Evolutionary conservation across 2,888 invertebrate species (phyloP).

Genomic region (Notodonta ziczac): DNA sequence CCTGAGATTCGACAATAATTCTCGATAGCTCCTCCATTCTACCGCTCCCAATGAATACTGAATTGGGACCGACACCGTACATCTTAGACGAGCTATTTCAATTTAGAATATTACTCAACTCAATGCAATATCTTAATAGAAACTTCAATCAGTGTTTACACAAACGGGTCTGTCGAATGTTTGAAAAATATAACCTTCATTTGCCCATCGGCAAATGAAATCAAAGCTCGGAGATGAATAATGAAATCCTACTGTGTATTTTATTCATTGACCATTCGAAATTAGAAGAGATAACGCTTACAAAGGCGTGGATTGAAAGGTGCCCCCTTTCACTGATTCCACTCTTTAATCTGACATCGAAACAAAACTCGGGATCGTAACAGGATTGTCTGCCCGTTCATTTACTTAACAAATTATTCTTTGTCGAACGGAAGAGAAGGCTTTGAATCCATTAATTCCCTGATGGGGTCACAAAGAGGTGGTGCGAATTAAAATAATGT

Average conservation of each 20-base stretch:
- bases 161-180: slow-evolving; percentile 19
- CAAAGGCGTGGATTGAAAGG: slow-evolving; percentile 74
- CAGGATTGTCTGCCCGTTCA: slow-evolving; percentile 82
- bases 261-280: slow-evolving; percentile 78
- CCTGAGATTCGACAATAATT: slow-evolving; percentile 81
- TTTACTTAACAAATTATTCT: slow-evolving; percentile 85
- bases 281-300: slow-evolving; percentile 78
- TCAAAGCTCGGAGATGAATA: slow-evolving; percentile 66
- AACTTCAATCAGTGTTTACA: slow-evolving; percentile 33
- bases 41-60: slow-evolving; percentile 74
- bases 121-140: slow-evolving; percentile 62
- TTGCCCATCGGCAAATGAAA: slow-evolving; percentile 50
- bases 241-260: slow-evolving; percentile 70
- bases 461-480: slow-evolving; percentile 83
- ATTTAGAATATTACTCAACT: slow-evolving; percentile 75
- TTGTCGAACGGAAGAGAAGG: slow-evolving; percentile 83
- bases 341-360: slow-evolving; percentile 82
- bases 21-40: slow-evolving; percentile 74
- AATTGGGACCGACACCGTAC: slow-evolving; percentile 61
- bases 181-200: slow-evolving; percentile 23
- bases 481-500: slow-evolving; percentile 84
- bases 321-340: slow-evolving; percentile 71
- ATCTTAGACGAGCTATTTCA: slow-evolving; percentile 74
- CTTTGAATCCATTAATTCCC: slow-evolving; percentile 84
- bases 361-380: slow-evolving; percentile 80